A percentile compares a stretch with the other conserved stretches of the same genome.
phyloP scores from a whole-genome alignment of 2,888 invertebrate species.

The Diadegma fenestrale region DNA sequence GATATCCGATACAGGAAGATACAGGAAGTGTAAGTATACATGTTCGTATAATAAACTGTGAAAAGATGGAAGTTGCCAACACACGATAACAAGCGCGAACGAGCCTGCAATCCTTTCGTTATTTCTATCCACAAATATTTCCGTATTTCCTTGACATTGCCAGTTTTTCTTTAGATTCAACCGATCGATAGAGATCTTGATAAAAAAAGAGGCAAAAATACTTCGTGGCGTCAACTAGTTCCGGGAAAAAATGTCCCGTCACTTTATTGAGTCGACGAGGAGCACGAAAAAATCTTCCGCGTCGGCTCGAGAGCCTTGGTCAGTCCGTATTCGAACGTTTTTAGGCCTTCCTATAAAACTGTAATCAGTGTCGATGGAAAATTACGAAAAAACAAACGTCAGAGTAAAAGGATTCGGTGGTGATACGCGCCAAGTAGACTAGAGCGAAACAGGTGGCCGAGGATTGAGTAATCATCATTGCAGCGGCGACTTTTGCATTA shows the following conservation, averaged over 20 bases:
- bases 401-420: not conserved
- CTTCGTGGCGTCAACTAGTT: not conserved
- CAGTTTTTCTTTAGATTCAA: not conserved
- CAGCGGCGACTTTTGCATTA: not conserved
- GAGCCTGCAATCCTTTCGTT: conserved; percentile 15
- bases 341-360: no score
- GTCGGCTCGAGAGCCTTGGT: not conserved
- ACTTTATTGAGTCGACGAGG: not conserved
- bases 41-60: conserved; percentile 35
- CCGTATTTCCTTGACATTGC: conserved; percentile 32
- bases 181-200: not conserved
- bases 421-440: conserved; percentile 13
- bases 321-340: no score
- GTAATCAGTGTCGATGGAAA: no score
- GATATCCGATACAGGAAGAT: conserved; percentile 40
- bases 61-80: conserved; percentile 45
- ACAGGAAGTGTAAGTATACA: conserved; percentile 50
- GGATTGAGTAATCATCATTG: conserved; percentile 6
- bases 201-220: not conserved
- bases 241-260: no score
- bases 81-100: conserved; percentile 36
- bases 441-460: conserved; percentile 7
- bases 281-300: not conserved
- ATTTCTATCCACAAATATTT: conserved; percentile 20
- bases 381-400: conserved; percentile 19